A percentile compares a stretch with the other conserved stretches of the same genome.
phyloP scores from a whole-genome alignment of 2,888 invertebrate genomes.

The Subacronicta megacephala region DNA sequence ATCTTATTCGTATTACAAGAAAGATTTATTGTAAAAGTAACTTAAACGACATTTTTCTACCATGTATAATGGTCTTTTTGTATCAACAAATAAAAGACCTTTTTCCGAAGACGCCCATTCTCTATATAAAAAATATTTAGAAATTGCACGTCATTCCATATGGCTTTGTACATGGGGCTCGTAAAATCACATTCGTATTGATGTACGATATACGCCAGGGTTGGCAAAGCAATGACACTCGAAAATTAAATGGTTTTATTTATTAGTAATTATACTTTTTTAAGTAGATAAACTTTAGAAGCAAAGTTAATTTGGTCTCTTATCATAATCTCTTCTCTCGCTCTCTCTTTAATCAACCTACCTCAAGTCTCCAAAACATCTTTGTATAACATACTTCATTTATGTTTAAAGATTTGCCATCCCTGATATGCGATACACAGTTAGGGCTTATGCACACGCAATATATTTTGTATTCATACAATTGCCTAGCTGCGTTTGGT shows the following conservation, averaged over 20 bases:
- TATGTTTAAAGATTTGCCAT: neutral
- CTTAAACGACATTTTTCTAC: neutral
- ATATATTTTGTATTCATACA: conserved; percentile 34
- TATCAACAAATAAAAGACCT: conserved; percentile 27
- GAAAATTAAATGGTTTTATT: too few relatives aligned
- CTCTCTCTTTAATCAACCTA: too few relatives aligned
- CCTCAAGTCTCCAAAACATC: too few relatives aligned
- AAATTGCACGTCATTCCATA: conserved; percentile 63
- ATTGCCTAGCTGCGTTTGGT: conserved; percentile 25
- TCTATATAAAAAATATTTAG: conserved; percentile 32
- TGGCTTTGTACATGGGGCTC: conserved; percentile 29
- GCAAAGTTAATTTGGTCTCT: too few relatives aligned
- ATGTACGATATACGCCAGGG: conserved; percentile 24
- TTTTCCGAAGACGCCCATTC: conserved; percentile 51
- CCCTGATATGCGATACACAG: conserved; percentile 10
- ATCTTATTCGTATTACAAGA: conserved; percentile 6
- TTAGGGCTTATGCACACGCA: conserved; percentile 27
- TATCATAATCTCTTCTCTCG: too few relatives aligned
- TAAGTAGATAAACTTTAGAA: too few relatives aligned
- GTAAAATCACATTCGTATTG: conserved; percentile 38
- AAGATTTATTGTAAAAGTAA: neutral
- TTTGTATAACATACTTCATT: neutral
- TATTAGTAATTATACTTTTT: too few relatives aligned
- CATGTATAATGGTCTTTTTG: conserved; percentile 14
- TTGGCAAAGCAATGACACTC: neutral